Percentiles rank a stretch among this genome's conserved stretches.
Evolutionary conservation across 2,797 vertebrate species (phyloP).

Genomic region (Onychomys arenicola): DNA sequence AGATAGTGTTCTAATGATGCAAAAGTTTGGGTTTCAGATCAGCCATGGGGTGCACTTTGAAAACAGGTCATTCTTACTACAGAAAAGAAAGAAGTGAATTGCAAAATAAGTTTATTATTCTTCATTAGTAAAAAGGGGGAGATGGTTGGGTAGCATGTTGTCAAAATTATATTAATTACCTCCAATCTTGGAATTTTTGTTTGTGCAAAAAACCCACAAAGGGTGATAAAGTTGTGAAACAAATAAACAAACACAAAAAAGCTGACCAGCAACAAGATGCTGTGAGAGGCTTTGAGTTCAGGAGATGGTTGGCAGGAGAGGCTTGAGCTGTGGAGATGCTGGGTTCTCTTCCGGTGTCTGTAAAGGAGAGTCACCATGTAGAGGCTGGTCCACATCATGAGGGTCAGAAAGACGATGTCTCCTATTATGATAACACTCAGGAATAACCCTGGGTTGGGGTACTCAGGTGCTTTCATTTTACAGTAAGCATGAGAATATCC

Average conservation of each 20-base stretch:
- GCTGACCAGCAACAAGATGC: neutral
- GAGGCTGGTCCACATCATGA: neutral
- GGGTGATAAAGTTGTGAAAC: neutral
- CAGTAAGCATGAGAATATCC: neutral
- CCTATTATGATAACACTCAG: neutral
- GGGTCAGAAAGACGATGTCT: neutral
- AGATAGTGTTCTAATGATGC: neutral
- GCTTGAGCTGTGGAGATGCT: neutral
- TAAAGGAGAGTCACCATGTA: neutral
- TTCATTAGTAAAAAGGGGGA: slow-evolving; percentile 18
- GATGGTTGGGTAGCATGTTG: neutral
- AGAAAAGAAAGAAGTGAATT: neutral
- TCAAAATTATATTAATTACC: neutral
- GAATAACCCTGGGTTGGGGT: accelerated
- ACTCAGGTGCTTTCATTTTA: neutral
- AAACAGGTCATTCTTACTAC: neutral
- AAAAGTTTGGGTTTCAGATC: neutral
- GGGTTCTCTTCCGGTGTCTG: neutral
- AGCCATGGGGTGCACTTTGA: neutral
- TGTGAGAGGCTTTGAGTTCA: slow-evolving; percentile 8
- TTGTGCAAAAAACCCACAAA: neutral
- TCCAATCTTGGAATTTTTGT: neutral
- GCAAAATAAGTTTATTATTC: neutral
- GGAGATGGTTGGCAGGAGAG: neutral
- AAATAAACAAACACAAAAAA: neutral